Conservation (phyloP, 2,797 vertebrate species). For the Ptychadena robeensis region DNA sequence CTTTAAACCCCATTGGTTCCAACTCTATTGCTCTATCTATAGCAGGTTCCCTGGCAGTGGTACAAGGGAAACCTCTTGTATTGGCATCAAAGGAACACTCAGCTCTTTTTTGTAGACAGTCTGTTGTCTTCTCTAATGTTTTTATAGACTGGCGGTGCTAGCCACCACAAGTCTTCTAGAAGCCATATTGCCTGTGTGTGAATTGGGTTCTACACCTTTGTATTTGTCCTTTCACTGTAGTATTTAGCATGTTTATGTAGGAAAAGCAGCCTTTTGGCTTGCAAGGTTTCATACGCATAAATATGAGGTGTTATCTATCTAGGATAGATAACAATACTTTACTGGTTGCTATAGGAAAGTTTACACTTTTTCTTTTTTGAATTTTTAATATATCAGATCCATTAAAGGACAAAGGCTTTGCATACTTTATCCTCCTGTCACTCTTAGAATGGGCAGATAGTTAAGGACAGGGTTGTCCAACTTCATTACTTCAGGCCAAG, state of each 20-base stretch:
- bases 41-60: background rate
- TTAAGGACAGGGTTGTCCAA: no score
- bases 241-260: background rate
- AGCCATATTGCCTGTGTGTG: constrained; percentile 27
- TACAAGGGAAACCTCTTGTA: background rate
- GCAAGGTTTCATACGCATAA: background rate
- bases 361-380: background rate
- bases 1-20: background rate
- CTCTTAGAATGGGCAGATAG: background rate
- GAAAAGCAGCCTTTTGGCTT: background rate
- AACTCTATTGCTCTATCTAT: background rate
- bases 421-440: no score
- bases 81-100: background rate
- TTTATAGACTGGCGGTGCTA: background rate
- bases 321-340: background rate
- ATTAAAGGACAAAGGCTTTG: background rate
- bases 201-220: background rate
- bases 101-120: background rate
- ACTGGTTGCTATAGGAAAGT: background rate
- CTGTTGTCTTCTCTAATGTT: background rate
- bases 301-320: no score
- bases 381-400: background rate
- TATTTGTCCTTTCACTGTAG: background rate
- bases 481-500: no score
- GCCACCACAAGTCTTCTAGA: constrained; percentile 12